phyloP scores from a whole-genome alignment of 2,113 vertebrate genomes.

The Mus musculus region DNA sequence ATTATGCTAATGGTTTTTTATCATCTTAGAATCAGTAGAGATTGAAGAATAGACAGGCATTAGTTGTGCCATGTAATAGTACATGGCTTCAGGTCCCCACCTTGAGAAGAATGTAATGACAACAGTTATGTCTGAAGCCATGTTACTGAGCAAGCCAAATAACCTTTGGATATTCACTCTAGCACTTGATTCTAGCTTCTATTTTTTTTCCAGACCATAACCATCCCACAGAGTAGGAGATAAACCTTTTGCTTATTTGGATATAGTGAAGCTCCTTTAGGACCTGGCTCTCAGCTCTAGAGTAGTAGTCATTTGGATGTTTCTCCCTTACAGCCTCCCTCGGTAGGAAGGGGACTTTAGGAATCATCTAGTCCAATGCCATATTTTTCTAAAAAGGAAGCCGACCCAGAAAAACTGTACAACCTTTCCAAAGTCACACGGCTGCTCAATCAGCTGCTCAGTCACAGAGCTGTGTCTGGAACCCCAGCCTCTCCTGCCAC shows the following conservation, averaged over 20 bases:
- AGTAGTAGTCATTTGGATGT: not conserved
- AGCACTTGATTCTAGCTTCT: not conserved
- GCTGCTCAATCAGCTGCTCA: not conserved
- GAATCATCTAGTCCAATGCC: not conserved
- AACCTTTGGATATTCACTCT: not conserved
- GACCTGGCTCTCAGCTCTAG: not conserved
- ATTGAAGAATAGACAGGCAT: not conserved
- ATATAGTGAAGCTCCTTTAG: not conserved
- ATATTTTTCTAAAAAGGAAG: conserved; percentile 47
- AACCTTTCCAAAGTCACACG: conserved; percentile 50
- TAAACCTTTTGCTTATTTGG: not conserved
- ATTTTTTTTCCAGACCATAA: not conserved
- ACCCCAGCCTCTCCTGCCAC: not conserved
- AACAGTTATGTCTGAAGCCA: not conserved
- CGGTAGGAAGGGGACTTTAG: not conserved
- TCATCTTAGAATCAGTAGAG: not conserved
- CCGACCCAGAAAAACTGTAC: not conserved
- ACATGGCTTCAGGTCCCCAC: not conserved
- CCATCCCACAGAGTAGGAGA: not conserved
- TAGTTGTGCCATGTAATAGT: not conserved
- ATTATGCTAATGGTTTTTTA: not conserved
- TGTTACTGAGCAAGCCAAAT: not conserved
- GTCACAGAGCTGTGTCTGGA: not conserved
- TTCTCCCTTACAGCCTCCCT: not conserved
- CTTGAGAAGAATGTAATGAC: not conserved